phyloP scores from a whole-genome alignment of 2,797 vertebrate species.

The Malacoctenus gilli region DNA sequence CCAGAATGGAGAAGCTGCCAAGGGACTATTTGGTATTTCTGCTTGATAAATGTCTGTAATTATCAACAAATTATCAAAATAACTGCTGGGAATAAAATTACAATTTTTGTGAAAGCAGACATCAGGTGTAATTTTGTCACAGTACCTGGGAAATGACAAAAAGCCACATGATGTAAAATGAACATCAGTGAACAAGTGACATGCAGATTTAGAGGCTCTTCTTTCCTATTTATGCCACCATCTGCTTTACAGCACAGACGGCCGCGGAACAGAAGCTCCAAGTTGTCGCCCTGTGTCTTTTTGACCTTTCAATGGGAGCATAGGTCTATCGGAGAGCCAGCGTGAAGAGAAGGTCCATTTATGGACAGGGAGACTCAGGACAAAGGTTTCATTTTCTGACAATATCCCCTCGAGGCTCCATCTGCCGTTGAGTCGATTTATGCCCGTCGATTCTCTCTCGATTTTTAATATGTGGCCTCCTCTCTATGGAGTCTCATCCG shows the following conservation, averaged over 20 bases:
- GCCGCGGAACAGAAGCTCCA: constrained; percentile 24
- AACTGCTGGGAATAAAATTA: constrained; percentile 8
- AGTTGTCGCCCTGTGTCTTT: constrained; percentile 45
- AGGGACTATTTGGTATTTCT: neutral
- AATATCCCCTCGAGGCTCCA: constrained; percentile 40
- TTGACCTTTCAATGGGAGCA: constrained; percentile 50
- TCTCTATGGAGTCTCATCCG: constrained; percentile 54
- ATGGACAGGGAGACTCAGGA: constrained; percentile 31
- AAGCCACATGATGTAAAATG: constrained; percentile 37
- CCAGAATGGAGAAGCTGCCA: constrained; percentile 1
- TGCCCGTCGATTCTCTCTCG: constrained; percentile 29
- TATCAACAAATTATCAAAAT: neutral
- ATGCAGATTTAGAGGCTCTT: constrained; percentile 23
- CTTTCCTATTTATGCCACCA: constrained; percentile 35
- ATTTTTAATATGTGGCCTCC: constrained; percentile 64
- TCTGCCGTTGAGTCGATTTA: constrained; percentile 39
- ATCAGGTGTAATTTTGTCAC: constrained; percentile 22
- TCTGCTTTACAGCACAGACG: constrained; percentile 53
- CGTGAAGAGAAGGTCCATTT: constrained; percentile 51
- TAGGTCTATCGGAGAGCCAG: constrained; percentile 37
- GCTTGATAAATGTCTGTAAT: constrained; percentile 5
- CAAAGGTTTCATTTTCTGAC: constrained; percentile 67
- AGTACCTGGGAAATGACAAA: constrained; percentile 32
- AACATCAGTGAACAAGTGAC: constrained; percentile 17
- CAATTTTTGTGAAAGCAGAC: constrained; percentile 25